phyloP scores from a whole-genome alignment of 2,888 invertebrate genomes.

The Rhodophaea formosa region DNA sequence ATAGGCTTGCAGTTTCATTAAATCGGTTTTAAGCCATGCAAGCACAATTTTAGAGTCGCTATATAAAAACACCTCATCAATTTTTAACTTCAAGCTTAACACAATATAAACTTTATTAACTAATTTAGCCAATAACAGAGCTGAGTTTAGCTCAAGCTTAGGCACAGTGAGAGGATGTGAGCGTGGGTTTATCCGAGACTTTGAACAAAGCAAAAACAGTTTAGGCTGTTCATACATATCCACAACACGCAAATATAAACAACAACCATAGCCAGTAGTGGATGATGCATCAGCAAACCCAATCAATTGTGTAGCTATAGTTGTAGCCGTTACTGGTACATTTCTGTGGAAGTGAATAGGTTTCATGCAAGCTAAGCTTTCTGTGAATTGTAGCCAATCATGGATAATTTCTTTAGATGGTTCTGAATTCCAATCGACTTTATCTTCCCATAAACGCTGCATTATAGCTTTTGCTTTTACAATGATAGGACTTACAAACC shows the following conservation, averaged over 20 bases:
- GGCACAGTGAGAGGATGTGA: slow-evolving; percentile 18
- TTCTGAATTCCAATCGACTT: neutral
- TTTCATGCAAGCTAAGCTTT: neutral
- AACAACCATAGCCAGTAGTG: slow-evolving; percentile 19
- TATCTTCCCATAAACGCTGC: neutral
- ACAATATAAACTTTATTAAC: neutral
- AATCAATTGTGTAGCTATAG: neutral
- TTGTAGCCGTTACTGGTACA: too few relatives aligned
- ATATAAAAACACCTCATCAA: slow-evolving; percentile 17
- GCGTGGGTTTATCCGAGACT: slow-evolving; percentile 20
- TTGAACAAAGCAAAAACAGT: slow-evolving; percentile 20
- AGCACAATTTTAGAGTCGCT: slow-evolving; percentile 23
- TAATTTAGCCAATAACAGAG: slow-evolving; percentile 17
- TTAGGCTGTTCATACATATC: neutral
- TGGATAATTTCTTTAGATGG: neutral
- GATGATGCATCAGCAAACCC: neutral
- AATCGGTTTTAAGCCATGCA: slow-evolving; percentile 19
- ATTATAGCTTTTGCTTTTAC: neutral
- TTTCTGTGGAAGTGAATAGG: neutral
- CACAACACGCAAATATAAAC: slow-evolving; percentile 18
- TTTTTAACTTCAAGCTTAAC: slow-evolving; percentile 7
- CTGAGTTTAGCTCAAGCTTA: slow-evolving; percentile 21
- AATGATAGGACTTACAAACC: neutral
- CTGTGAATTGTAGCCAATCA: neutral
- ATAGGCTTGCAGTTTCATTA: slow-evolving; percentile 19